Evolutionary conservation across 2,797 vertebrate species (phyloP).

Genomic region (Delichon dasypus): DNA sequence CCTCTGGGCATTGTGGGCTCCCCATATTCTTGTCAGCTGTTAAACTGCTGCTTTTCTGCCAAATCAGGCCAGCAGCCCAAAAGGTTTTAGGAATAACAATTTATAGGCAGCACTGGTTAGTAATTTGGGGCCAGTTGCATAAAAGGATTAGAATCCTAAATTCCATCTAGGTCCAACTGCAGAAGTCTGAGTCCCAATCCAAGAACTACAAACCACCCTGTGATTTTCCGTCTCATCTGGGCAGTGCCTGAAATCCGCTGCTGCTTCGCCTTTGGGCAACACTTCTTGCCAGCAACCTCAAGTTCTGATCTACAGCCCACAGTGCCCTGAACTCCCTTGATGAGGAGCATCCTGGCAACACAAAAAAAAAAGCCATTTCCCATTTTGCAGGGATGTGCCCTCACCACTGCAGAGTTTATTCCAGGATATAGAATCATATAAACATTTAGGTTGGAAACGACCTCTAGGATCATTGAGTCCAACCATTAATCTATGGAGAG

Average conservation of each 20-base stretch:
- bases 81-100: not conserved
- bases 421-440: not conserved
- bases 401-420: not conserved
- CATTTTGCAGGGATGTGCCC: not conserved
- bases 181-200: not conserved
- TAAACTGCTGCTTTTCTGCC: slow-evolving; percentile 12
- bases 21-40: slow-evolving; percentile 13
- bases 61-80: not conserved
- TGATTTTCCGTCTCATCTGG: slow-evolving; percentile 16
- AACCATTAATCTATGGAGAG: not conserved
- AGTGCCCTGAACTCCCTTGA: not conserved
- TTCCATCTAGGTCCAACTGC: not conserved
- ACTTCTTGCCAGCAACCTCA: not conserved
- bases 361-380: not conserved
- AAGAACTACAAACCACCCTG: slow-evolving; percentile 11
- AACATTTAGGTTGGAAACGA: not conserved
- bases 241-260: not conserved
- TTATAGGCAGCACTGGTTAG: not conserved
- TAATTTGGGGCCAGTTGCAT: not conserved
- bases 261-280: not conserved
- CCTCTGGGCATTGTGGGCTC: not conserved
- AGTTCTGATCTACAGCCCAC: not conserved
- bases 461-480: not conserved
- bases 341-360: not conserved
- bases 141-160: slow-evolving; percentile 22